phyloP scores from a whole-genome alignment of 1,140 invertebrate species.

The Zaprionus tsacasi region DNA sequence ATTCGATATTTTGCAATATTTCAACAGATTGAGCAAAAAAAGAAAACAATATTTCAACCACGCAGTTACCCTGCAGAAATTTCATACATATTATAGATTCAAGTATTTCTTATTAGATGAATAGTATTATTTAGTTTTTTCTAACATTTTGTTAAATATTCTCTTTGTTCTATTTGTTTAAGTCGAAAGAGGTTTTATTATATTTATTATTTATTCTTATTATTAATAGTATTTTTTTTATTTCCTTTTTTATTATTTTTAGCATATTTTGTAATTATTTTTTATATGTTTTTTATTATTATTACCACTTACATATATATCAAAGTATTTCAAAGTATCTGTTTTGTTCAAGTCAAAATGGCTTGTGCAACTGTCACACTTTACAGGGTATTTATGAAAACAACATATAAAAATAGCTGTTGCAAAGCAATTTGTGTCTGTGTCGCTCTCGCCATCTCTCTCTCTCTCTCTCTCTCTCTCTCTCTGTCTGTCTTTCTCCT shows the following conservation, averaged over 20 bases:
- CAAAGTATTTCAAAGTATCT: background rate
- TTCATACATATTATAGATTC: too few species aligned
- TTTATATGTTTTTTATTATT: too few species aligned
- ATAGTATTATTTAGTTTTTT: too few species aligned
- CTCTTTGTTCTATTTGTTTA: too few species aligned
- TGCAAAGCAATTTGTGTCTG: constrained; percentile 2
- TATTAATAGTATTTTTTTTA: too few species aligned
- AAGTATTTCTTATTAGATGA: too few species aligned
- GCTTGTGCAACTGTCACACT: background rate
- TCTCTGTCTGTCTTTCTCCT: background rate
- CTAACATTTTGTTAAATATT: too few species aligned
- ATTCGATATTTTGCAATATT: background rate
- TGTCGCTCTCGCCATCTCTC: background rate
- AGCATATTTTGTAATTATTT: background rate
- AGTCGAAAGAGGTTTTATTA: too few species aligned
- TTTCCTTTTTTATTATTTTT: too few species aligned
- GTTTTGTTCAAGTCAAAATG: background rate
- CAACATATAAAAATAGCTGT: background rate
- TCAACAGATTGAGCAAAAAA: background rate
- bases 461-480: background rate
- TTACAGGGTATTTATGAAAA: background rate
- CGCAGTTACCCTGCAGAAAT: too few species aligned
- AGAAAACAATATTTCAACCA: background rate
- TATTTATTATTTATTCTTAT: too few species aligned
- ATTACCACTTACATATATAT: too few species aligned